Evolutionary conservation across 2,113 vertebrate genomes (phyloP).

Genomic region (Tragulus kanchil): DNA sequence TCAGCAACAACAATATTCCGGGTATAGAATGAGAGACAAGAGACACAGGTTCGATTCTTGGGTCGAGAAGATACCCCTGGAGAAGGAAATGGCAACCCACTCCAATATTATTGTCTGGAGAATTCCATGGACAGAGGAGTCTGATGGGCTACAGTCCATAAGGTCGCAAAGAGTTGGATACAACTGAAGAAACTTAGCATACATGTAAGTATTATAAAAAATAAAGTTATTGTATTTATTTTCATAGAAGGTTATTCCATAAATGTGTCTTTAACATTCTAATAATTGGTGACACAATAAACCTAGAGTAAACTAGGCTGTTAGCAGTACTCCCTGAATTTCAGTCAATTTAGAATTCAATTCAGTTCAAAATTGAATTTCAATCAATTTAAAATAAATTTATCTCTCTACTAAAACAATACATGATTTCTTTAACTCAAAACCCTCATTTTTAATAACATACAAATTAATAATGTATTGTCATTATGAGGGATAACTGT

Average conservation of each 20-base stretch:
- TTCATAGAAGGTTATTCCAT: background rate
- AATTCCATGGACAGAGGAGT: background rate
- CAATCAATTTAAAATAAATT: background rate
- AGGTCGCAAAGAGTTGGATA: background rate
- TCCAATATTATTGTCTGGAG: background rate
- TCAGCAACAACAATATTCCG: background rate
- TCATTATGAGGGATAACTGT: background rate
- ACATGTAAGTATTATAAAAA: background rate
- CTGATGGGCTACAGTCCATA: background rate
- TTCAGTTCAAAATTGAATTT: background rate
- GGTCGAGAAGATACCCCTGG: background rate
- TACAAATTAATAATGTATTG: background rate
- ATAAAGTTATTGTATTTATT: background rate
- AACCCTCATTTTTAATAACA: background rate
- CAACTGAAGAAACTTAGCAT: background rate
- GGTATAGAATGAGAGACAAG: background rate
- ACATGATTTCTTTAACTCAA: background rate
- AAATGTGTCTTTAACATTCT: background rate
- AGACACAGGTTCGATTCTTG: background rate
- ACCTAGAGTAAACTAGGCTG: background rate
- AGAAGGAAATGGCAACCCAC: background rate
- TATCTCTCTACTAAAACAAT: background rate
- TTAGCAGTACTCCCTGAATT: background rate
- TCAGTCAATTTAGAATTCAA: too few species aligned
- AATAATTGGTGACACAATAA: background rate